A percentile compares a stretch with the other conserved stretches of the same genome.
These are phyloP conservation scores for Liasis olivaceus DNA, from an alignment of 2,797 vertebrate species.

Conservation along the genomic window DNA sequence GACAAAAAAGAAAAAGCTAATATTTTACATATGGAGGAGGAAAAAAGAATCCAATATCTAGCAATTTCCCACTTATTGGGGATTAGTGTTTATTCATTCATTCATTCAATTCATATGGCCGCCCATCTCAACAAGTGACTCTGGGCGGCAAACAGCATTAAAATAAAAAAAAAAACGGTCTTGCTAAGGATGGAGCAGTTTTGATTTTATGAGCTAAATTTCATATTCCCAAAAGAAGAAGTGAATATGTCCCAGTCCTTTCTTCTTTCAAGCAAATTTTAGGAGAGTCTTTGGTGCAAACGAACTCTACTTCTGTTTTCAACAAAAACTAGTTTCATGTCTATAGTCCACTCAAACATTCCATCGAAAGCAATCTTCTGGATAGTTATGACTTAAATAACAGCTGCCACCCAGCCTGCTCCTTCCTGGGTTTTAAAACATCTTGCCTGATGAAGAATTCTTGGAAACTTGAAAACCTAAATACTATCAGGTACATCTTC, in stretches of 20 bases:
- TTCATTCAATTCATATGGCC: background rate
- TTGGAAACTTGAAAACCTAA: background rate
- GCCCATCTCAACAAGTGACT: background rate
- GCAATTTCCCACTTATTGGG: background rate
- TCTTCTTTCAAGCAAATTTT: no score
- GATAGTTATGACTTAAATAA: no score
- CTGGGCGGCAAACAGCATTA: background rate
- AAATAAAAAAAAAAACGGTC: background rate
- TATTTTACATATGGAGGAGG: background rate
- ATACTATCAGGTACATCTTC: background rate
- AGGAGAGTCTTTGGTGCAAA: no score
- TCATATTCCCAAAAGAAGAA: no score
- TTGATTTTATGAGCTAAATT: background rate
- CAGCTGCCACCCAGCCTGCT: no score
- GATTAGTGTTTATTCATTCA: background rate
- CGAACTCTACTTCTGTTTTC: no score
- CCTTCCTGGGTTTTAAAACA: background rate
- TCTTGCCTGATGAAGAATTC: background rate
- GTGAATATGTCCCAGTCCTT: no score
- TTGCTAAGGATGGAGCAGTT: background rate
- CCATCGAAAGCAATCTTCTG: no score
- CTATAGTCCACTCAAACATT: no score
- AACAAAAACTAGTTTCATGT: no score
- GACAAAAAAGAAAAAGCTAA: background rate
- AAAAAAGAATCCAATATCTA: background rate